Percentiles rank a stretch among this genome's conserved stretches.
Conservation (phyloP, 2,113 vertebrate genomes). For the Hippolais icterina region DNA sequence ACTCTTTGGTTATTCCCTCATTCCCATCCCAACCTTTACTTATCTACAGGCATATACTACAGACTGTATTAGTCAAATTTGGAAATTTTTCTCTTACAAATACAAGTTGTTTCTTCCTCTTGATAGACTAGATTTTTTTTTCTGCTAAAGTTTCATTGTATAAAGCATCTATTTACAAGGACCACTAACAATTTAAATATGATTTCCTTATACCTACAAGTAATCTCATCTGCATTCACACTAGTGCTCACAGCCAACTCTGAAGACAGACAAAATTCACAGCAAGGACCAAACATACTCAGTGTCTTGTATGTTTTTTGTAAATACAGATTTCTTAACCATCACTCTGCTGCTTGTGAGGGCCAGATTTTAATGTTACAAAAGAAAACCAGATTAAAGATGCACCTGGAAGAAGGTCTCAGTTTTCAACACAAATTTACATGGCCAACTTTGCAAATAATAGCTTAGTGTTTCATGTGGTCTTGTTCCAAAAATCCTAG, state of each 20-base stretch:
- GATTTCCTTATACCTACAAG: neutral
- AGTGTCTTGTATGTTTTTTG: neutral
- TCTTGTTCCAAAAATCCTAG: neutral
- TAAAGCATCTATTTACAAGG: neutral
- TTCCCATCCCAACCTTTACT: neutral
- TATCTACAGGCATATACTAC: neutral
- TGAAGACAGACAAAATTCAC: neutral
- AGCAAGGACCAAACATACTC: neutral
- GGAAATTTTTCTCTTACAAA: neutral
- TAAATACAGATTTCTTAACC: neutral
- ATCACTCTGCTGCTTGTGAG: neutral
- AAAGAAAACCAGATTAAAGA: neutral
- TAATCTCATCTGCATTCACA: neutral
- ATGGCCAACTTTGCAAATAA: neutral
- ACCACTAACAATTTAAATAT: neutral
- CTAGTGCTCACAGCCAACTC: neutral
- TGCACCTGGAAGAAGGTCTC: neutral
- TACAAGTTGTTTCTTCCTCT: neutral
- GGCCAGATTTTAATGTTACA: neutral
- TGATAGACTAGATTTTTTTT: neutral
- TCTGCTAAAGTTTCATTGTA: neutral
- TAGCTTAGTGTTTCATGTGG: neutral
- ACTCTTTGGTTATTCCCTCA: neutral
- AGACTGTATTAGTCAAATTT: neutral
- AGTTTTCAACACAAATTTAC: constrained; percentile 17